A percentile compares a stretch with the other conserved stretches of the same genome.
phyloP scores from a whole-genome alignment of 2,888 invertebrate species.

The Chloroclystis v-ata region DNA sequence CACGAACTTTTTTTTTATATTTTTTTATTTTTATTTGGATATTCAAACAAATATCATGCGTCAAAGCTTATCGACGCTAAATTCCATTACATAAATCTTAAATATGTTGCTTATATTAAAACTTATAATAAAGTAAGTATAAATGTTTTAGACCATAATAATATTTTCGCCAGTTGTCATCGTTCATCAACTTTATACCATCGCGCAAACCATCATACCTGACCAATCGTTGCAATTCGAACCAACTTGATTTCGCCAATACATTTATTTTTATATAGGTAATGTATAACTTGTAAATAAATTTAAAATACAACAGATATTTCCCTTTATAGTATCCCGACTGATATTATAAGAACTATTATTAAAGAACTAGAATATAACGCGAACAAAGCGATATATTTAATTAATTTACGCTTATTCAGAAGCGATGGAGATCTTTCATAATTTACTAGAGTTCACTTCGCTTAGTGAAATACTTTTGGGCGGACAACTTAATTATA shows the following conservation, averaged over 20 bases:
- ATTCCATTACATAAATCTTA: slow-evolving; percentile 15
- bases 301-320: slow-evolving; percentile 26
- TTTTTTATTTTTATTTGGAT: slow-evolving; percentile 8
- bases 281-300: slow-evolving; percentile 21
- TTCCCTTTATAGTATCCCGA: slow-evolving; percentile 22
- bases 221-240: slow-evolving; percentile 17
- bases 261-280: slow-evolving; percentile 13
- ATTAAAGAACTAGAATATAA: slow-evolving; percentile 36
- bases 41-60: slow-evolving; percentile 1
- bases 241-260: slow-evolving; percentile 20
- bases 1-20: slow-evolving; percentile 12
- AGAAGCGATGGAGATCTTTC: slow-evolving; percentile 54
- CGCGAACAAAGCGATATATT: slow-evolving; percentile 46
- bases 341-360: slow-evolving; percentile 28
- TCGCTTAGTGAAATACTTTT: slow-evolving; percentile 42
- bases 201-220: slow-evolving; percentile 18
- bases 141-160: background rate
- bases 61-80: background rate
- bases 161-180: slow-evolving; percentile 11
- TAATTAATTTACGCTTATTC: slow-evolving; percentile 38
- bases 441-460: slow-evolving; percentile 49
- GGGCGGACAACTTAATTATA: slow-evolving; percentile 30
- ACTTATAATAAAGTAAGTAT: slow-evolving; percentile 3
- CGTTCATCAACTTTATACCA: slow-evolving; percentile 10
- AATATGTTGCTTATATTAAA: slow-evolving; percentile 12